A percentile compares a stretch with the other conserved stretches of the same genome.
Conservation (phyloP, 2,113 vertebrate genomes). For the Mustelus asterias region DNA sequence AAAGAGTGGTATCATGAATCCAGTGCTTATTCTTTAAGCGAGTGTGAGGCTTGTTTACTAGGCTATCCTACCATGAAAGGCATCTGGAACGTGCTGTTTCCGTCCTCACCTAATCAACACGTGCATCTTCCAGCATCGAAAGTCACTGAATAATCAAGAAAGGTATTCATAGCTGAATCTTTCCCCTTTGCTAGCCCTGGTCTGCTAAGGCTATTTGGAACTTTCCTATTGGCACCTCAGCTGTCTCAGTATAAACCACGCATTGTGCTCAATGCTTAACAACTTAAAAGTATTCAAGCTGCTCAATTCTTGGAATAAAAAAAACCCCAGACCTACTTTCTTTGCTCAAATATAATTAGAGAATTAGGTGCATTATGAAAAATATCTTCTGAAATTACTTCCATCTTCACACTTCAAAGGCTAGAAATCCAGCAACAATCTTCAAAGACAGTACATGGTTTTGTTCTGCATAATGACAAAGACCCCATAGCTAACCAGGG, state of each 20-base stretch:
- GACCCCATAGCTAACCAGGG: background rate
- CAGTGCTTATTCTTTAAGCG: background rate
- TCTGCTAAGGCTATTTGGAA: background rate
- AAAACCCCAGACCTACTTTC: background rate
- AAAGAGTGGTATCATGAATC: background rate
- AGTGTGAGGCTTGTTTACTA: background rate
- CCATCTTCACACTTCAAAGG: background rate
- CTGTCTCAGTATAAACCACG: background rate
- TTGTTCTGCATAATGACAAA: background rate
- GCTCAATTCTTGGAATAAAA: background rate
- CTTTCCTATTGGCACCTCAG: background rate
- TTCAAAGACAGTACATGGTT: background rate
- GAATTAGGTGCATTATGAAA: background rate
- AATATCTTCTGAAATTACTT: background rate
- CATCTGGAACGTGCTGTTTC: background rate
- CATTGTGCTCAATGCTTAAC: background rate
- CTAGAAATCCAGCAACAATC: background rate
- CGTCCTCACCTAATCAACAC: background rate
- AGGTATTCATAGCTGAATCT: background rate
- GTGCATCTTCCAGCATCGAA: background rate
- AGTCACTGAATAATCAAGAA: background rate
- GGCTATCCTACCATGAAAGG: background rate
- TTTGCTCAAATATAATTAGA: background rate
- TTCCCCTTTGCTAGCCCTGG: background rate
- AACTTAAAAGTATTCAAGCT: background rate